Conservation (phyloP, 2,888 invertebrate genomes). For the Cryptosula pallasiana region DNA sequence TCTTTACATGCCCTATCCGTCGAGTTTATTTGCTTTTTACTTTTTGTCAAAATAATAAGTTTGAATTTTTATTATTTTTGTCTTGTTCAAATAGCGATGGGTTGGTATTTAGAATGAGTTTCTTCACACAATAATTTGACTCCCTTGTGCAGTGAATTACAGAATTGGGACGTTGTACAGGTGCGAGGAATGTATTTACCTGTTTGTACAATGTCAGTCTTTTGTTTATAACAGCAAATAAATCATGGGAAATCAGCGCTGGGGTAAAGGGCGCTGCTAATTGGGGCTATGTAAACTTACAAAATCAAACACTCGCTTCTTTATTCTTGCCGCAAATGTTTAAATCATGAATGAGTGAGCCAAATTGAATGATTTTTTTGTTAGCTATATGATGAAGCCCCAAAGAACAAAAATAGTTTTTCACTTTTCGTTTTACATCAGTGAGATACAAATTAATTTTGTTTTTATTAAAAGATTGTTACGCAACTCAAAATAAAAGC, state of each 20-base stretch:
- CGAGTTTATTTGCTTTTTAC: not conserved
- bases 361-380: no score
- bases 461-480: no score
- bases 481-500: no score
- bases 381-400: no score
- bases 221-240: slow-evolving; percentile 23
- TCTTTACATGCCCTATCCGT: not conserved
- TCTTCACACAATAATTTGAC: slow-evolving; percentile 17
- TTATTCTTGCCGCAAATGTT: not conserved
- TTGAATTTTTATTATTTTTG: slow-evolving; percentile 22
- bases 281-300: not conserved
- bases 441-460: no score
- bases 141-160: not conserved
- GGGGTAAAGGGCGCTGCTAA: not conserved
- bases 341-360: no score
- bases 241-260: not conserved
- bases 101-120: not conserved
- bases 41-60: slow-evolving; percentile 24
- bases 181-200: not conserved
- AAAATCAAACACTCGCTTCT: not conserved
- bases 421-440: no score
- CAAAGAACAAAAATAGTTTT: no score
- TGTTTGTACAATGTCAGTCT: not conserved
- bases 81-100: slow-evolving; percentile 16
- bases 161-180: not conserved